Percentiles rank a stretch among this genome's conserved stretches.
phyloP scores from a whole-genome alignment of 2,113 vertebrate species.

The Microcebus lehilahytsara region DNA sequence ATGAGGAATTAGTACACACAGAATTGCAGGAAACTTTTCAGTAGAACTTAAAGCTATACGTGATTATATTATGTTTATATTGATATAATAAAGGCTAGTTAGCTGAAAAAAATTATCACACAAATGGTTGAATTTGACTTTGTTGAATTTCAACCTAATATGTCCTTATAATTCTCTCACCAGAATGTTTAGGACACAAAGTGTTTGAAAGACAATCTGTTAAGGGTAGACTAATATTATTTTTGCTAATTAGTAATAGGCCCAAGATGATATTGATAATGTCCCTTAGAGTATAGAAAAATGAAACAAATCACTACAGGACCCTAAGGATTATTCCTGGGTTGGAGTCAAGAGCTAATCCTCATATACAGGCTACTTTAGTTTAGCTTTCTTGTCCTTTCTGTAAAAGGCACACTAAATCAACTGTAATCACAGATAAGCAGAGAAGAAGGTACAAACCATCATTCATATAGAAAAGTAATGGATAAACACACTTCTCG shows the following conservation, averaged over 20 bases:
- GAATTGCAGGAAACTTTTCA: background rate
- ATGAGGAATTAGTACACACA: background rate
- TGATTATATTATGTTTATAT: background rate
- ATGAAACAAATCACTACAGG: background rate
- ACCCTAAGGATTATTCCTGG: background rate
- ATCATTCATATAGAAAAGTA: background rate
- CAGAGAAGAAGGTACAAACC: background rate
- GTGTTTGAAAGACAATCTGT: background rate
- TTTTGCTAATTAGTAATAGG: background rate
- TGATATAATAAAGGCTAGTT: background rate
- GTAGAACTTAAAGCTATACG: background rate
- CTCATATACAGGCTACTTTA: background rate
- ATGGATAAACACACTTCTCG: background rate
- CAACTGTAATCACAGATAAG: conserved; percentile 2
- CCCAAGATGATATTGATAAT: background rate
- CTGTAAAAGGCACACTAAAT: background rate
- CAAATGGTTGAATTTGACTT: background rate
- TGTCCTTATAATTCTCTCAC: background rate
- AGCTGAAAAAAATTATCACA: background rate
- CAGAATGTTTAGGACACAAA: background rate
- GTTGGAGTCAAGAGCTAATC: background rate
- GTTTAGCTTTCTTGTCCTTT: background rate
- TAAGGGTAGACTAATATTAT: background rate
- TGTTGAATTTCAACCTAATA: background rate
- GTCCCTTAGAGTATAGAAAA: background rate